These are phyloP conservation scores for Polylopha cassiicola DNA, from an alignment of 2,888 invertebrate species.

Conservation along the genomic window DNA sequence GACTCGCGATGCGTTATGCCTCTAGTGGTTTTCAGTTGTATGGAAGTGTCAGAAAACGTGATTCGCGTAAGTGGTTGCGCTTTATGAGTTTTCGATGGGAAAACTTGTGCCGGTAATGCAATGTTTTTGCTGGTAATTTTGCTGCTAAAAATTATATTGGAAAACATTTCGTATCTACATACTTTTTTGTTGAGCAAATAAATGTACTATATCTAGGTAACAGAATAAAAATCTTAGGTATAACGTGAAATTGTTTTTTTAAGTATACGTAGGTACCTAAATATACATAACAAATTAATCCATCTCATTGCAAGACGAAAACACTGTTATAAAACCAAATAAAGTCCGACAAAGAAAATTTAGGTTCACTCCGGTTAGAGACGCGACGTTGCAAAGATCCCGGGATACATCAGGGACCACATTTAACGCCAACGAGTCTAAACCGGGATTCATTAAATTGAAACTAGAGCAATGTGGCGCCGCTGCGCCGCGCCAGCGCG, in stretches of 20 bases:
- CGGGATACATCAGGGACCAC: slow-evolving; percentile 29
- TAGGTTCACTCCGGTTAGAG: slow-evolving; percentile 13
- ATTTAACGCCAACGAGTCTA: slow-evolving; percentile 43
- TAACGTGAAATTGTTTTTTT: too few relatives aligned
- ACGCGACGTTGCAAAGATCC: slow-evolving; percentile 35
- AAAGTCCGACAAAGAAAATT: too few relatives aligned
- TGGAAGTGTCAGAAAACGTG: slow-evolving; percentile 38
- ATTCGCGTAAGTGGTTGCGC: slow-evolving; percentile 36
- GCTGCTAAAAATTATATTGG: background rate
- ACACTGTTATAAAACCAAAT: too few relatives aligned
- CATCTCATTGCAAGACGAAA: too few relatives aligned
- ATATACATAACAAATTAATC: too few relatives aligned
- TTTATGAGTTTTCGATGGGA: slow-evolving; percentile 20
- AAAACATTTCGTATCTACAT: too few relatives aligned
- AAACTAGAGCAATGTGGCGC: slow-evolving; percentile 59
- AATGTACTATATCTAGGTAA: too few relatives aligned
- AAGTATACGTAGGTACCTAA: too few relatives aligned
- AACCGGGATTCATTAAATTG: slow-evolving; percentile 59
- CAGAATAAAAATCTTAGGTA: too few relatives aligned
- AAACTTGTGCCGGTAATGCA: slow-evolving; percentile 6
- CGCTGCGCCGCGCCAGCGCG: slow-evolving; percentile 38
- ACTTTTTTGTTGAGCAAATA: too few relatives aligned
- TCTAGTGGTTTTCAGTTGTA: slow-evolving; percentile 51
- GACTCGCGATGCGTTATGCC: slow-evolving; percentile 54
- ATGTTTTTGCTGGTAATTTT: slow-evolving; percentile 6